phyloP scores from a whole-genome alignment of 2,113 vertebrate species.

The Hydrolagus affinis region DNA sequence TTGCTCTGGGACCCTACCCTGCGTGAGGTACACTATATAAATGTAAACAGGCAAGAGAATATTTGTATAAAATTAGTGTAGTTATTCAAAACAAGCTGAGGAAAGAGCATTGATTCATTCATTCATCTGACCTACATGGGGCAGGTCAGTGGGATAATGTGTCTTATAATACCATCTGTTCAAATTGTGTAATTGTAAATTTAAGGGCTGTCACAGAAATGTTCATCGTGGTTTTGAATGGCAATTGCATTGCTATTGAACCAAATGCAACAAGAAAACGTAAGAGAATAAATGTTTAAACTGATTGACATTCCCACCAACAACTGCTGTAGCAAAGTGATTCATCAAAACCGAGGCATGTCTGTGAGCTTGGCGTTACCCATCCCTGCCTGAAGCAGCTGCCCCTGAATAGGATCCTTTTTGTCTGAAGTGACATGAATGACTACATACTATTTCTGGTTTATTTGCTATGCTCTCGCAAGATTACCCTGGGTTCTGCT shows the following conservation, averaged over 20 bases:
- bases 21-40: too few species aligned
- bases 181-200: neutral
- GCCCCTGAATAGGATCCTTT: neutral
- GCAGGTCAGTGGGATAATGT: neutral
- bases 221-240: neutral
- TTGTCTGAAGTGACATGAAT: neutral
- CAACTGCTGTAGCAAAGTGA: neutral
- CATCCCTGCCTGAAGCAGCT: neutral
- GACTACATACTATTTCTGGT: too few species aligned
- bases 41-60: too few species aligned
- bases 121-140: neutral
- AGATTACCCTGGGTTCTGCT: too few species aligned
- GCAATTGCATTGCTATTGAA: neutral
- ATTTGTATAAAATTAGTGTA: neutral
- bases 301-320: neutral
- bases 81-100: neutral
- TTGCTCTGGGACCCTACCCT: too few species aligned
- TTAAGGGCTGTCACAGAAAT: neutral
- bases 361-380: neutral
- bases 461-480: too few species aligned
- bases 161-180: neutral
- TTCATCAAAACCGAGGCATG: neutral
- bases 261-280: neutral
- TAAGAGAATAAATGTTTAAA: constrained; percentile 2
- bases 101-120: neutral